Evolutionary conservation across 2,888 invertebrate genomes (phyloP).

Genomic region (Rhimphoctona megacephalus): DNA sequence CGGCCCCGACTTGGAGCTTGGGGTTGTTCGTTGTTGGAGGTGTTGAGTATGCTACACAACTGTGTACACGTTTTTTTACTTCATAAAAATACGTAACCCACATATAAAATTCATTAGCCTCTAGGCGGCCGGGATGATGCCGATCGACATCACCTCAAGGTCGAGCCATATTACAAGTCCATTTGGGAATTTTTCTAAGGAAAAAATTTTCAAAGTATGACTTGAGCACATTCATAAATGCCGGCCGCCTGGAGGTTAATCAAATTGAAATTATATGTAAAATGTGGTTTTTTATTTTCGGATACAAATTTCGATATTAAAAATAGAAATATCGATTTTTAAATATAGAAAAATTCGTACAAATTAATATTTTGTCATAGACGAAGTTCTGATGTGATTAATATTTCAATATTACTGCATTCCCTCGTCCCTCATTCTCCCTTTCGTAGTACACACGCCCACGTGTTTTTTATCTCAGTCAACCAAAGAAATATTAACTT

Average conservation of each 20-base stretch:
- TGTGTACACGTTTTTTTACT: neutral
- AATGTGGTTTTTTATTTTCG: neutral
- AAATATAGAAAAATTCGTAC: neutral
- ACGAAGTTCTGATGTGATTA: neutral
- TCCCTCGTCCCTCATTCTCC: neutral
- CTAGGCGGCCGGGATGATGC: too few species aligned
- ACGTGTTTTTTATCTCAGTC: slow-evolving; percentile 5
- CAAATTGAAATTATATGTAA: neutral
- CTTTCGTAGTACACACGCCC: neutral
- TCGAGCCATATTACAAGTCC: too few species aligned
- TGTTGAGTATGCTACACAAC: neutral
- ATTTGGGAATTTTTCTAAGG: too few species aligned
- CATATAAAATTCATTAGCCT: neutral
- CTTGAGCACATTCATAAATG: too few species aligned
- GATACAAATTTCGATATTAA: neutral
- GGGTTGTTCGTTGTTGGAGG: neutral
- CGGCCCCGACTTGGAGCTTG: neutral
- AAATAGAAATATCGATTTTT: neutral
- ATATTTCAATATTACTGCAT: neutral
- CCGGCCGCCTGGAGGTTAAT: too few species aligned
- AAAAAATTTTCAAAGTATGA: too few species aligned
- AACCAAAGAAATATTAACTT: slow-evolving; percentile 7
- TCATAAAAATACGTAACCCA: neutral
- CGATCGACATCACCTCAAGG: too few species aligned
- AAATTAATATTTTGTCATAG: neutral